Conservation (phyloP, 2,113 vertebrate species). For the Actenoides hombroni region DNA sequence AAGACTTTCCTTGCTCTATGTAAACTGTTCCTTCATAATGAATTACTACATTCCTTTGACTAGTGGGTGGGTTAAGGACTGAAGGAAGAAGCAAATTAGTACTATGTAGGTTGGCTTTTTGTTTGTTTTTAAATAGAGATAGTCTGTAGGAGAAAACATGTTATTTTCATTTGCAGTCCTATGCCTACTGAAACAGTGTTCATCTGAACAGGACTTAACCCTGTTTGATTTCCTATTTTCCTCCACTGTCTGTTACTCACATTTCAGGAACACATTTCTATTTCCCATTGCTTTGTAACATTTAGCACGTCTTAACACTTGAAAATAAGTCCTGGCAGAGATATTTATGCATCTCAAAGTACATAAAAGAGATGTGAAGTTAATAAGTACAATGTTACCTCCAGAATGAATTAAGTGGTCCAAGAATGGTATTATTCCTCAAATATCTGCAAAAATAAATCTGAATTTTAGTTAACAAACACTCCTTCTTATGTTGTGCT, state of each 20-base stretch:
- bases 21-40: neutral
- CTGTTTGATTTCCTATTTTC: neutral
- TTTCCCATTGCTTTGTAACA: neutral
- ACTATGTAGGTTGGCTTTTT: neutral
- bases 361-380: neutral
- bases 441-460: neutral
- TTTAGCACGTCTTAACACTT: neutral
- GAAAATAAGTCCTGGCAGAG: neutral
- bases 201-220: neutral
- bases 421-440: neutral
- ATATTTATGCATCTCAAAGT: neutral
- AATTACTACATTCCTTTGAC: neutral
- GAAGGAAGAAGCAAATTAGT: neutral
- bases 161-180: neutral
- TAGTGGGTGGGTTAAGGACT: neutral
- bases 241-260: neutral
- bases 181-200: neutral
- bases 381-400: neutral
- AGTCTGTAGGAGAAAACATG: neutral
- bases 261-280: neutral
- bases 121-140: neutral
- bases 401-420: neutral
- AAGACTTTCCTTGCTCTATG: neutral
- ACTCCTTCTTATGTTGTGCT: neutral
- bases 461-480: neutral